Evolutionary conservation across 2,797 vertebrate species (phyloP).

Genomic region (Molossus molossus): DNA sequence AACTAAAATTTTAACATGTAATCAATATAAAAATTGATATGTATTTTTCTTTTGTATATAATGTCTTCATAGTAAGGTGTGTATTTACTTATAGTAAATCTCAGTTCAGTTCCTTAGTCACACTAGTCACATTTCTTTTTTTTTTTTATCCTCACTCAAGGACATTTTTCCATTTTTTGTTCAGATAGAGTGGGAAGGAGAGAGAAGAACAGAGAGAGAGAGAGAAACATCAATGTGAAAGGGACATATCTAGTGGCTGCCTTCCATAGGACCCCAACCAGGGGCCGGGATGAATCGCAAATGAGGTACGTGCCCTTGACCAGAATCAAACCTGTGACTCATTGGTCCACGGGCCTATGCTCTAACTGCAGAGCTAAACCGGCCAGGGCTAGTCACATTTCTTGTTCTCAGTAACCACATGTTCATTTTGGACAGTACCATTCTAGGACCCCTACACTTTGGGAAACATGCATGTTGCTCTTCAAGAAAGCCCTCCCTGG

Average conservation of each 20-base stretch:
- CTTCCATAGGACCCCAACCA: too few relatives aligned
- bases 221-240: too few relatives aligned
- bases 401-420: not conserved
- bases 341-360: too few relatives aligned
- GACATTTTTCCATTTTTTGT: too few relatives aligned
- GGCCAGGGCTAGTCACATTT: not conserved
- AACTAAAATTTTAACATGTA: not conserved
- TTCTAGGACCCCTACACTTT: slow-evolving; percentile 16
- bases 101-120: not conserved
- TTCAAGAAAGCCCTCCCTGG: not conserved
- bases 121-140: not conserved
- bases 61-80: not conserved
- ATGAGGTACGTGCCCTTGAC: too few relatives aligned
- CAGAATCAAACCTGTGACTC: too few relatives aligned
- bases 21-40: not conserved
- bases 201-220: too few relatives aligned
- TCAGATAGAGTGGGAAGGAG: too few relatives aligned
- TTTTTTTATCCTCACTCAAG: too few relatives aligned
- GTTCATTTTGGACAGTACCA: not conserved
- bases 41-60: not conserved
- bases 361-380: too few relatives aligned
- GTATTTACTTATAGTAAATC: not conserved
- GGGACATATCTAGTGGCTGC: too few relatives aligned
- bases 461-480: not conserved
- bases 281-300: too few relatives aligned